Percentiles rank a stretch among this genome's conserved stretches.
These are phyloP conservation scores for Anseranas semipalmata DNA, from an alignment of 2,113 vertebrate genomes.

Conservation along the genomic window DNA sequence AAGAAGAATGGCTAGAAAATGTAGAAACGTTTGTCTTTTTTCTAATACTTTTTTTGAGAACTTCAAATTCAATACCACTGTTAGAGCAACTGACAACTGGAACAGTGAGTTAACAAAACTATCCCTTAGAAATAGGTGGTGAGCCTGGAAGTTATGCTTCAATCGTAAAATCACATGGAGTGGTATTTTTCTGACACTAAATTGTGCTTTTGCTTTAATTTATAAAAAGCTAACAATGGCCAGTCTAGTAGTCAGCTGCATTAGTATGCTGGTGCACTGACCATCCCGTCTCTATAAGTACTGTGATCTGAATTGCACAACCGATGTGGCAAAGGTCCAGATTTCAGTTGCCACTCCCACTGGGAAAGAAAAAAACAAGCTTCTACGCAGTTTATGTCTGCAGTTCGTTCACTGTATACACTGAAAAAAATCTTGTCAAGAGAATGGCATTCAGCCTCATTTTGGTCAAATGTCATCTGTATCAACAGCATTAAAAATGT, in stretches of 20 bases:
- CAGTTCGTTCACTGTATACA: conserved; percentile 7
- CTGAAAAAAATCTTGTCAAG: background rate
- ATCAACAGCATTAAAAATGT: background rate
- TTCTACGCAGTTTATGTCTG: conserved; percentile 30
- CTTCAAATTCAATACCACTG: background rate
- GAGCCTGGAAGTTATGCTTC: background rate
- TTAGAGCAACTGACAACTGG: background rate
- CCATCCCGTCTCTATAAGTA: conserved; percentile 66
- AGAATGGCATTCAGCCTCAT: background rate
- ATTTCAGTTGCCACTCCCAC: conserved; percentile 59
- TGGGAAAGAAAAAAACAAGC: background rate
- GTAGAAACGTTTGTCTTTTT: background rate
- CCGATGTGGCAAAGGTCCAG: conserved; percentile 59
- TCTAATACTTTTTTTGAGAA: background rate
- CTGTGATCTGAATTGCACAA: conserved; percentile 72
- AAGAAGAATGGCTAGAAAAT: background rate
- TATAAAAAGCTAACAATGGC: conserved; percentile 42
- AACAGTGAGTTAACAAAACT: background rate
- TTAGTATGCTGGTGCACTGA: conserved; percentile 67
- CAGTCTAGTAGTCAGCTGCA: conserved; percentile 5
- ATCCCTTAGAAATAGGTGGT: background rate
- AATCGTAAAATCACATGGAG: accelerated
- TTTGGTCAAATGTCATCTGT: background rate
- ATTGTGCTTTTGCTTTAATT: conserved; percentile 20
- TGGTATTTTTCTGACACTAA: background rate